Evolutionary conservation across 2,113 vertebrate genomes (phyloP).

Genomic region (Ophiodon elongatus): DNA sequence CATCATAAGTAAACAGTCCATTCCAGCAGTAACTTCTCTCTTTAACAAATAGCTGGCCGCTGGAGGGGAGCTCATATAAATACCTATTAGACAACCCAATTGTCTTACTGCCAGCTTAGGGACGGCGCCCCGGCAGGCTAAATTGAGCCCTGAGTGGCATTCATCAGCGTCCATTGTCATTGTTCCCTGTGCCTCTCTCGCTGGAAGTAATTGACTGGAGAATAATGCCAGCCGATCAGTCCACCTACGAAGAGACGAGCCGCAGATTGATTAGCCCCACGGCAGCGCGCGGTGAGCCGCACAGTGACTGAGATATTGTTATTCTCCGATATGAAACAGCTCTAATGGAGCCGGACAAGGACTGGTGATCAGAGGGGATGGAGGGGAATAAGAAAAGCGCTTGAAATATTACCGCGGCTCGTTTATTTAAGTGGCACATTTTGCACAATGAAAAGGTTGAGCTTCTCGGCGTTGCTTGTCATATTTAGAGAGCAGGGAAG

Average conservation of each 20-base stretch:
- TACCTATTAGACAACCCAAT: conserved; percentile 81
- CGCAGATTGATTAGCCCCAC: conserved; percentile 74
- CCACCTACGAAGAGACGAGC: conserved; percentile 76
- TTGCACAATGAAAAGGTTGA: conserved; percentile 67
- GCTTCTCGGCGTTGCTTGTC: conserved; percentile 45
- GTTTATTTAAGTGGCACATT: conserved; percentile 69
- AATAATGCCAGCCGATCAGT: conserved; percentile 78
- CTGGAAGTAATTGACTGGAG: conserved; percentile 82
- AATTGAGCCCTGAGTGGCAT: conserved; percentile 80
- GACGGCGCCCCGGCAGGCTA: conserved; percentile 61
- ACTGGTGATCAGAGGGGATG: conserved; percentile 73
- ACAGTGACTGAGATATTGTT: conserved; percentile 70
- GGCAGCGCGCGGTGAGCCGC: conserved; percentile 25
- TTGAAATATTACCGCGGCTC: conserved; percentile 60
- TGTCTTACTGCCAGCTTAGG: conserved; percentile 80
- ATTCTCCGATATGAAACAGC: conserved; percentile 73
- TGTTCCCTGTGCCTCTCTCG: conserved; percentile 69
- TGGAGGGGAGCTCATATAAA: conserved; percentile 76
- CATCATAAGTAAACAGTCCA: conserved; percentile 60
- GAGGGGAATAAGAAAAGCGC: conserved; percentile 62
- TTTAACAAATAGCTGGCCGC: conserved; percentile 77
- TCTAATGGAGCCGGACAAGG: conserved; percentile 74
- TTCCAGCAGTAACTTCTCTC: conserved; percentile 68
- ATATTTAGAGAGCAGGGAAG: conserved; percentile 61
- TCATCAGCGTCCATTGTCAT: conserved; percentile 82